phyloP scores from a whole-genome alignment of 2,113 vertebrate genomes.

The Protomyctophum bolini region DNA sequence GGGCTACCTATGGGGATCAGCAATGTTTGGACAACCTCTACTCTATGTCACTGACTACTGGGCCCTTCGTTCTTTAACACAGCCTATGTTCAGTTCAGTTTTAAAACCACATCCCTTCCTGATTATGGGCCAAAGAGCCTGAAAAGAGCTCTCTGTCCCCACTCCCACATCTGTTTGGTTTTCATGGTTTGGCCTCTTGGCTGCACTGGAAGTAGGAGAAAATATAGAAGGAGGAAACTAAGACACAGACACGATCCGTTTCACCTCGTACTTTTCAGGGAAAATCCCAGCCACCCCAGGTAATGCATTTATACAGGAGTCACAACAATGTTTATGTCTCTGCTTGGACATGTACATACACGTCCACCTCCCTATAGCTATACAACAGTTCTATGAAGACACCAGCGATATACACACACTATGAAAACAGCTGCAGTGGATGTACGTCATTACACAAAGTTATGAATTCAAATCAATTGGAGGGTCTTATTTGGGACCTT shows the following conservation, averaged over 20 bases:
- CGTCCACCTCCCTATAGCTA: slow-evolving; percentile 6
- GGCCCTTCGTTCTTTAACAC: slow-evolving; percentile 24
- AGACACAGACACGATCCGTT: slow-evolving; percentile 34
- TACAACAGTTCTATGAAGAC: slow-evolving; percentile 5
- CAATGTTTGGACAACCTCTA: slow-evolving; percentile 39
- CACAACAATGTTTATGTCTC: slow-evolving; percentile 36
- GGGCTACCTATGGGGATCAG: neutral
- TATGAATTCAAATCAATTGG: slow-evolving; percentile 34
- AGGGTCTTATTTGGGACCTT: slow-evolving; percentile 24
- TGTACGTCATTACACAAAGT: slow-evolving; percentile 27
- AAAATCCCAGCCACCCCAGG: slow-evolving; percentile 60
- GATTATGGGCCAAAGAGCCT: slow-evolving; percentile 59
- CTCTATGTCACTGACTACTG: slow-evolving; percentile 36
- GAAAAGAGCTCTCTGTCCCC: slow-evolving; percentile 68
- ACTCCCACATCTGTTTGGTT: slow-evolving; percentile 66
- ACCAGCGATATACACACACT: neutral
- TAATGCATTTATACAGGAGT: slow-evolving; percentile 26
- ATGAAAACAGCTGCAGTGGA: neutral
- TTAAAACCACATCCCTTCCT: slow-evolving; percentile 68
- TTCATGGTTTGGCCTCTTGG: slow-evolving; percentile 53
- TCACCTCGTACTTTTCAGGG: slow-evolving; percentile 54
- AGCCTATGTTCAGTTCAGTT: slow-evolving; percentile 36
- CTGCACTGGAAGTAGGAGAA: slow-evolving; percentile 52
- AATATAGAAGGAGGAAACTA: slow-evolving; percentile 21
- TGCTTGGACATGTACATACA: slow-evolving; percentile 45